phyloP scores from a whole-genome alignment of 2,113 vertebrate genomes.

The Malurus cyaneus region DNA sequence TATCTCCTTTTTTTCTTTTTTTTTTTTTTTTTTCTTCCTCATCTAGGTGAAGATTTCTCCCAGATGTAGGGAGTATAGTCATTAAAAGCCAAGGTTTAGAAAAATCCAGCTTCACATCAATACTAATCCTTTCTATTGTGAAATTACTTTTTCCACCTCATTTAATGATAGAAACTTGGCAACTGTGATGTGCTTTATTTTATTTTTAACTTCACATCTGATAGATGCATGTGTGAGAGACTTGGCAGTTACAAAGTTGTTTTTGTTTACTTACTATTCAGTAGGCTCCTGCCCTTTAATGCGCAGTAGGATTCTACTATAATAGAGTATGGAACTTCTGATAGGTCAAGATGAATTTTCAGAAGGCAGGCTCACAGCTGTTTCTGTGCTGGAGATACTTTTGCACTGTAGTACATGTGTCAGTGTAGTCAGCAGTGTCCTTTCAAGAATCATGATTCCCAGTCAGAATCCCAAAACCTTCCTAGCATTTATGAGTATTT shows the following conservation, averaged over 20 bases:
- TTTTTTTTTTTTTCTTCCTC: not conserved
- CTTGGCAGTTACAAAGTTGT: not conserved
- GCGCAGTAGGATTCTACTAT: not conserved
- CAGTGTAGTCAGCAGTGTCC: not conserved
- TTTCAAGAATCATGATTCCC: not conserved
- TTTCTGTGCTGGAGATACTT: not conserved
- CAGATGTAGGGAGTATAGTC: not conserved
- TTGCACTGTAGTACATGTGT: not conserved
- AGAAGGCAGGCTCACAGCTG: not conserved
- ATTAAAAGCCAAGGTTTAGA: not conserved
- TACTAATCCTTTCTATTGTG: constrained; percentile 5
- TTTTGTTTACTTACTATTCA: not conserved
- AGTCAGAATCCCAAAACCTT: not conserved
- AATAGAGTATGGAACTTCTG: not conserved
- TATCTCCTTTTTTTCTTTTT: not conserved
- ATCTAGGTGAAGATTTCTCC: not conserved
- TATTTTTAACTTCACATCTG: constrained; percentile 3
- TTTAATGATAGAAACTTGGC: not conserved
- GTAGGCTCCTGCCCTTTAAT: not conserved
- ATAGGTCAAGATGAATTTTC: not conserved
- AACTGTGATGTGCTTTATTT: not conserved
- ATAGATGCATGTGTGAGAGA: not conserved
- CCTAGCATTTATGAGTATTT: not conserved
- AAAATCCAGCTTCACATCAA: not conserved
- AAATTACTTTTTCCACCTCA: constrained; percentile 49